Evolutionary conservation across 2,888 invertebrate species (phyloP).

Genomic region (Rugalucina vietnamica): DNA sequence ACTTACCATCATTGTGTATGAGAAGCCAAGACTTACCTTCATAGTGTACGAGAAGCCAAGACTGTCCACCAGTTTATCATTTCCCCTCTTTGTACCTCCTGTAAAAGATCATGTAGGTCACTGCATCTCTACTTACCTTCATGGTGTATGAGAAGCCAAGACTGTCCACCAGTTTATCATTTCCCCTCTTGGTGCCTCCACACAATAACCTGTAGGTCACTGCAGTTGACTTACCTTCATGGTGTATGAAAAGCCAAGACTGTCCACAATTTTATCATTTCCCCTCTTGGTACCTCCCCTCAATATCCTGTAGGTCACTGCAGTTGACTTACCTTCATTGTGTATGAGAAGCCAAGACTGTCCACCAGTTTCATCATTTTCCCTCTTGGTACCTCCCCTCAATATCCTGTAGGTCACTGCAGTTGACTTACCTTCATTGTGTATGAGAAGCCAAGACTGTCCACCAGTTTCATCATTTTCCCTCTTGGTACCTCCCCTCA

Average conservation of each 20-base stretch:
- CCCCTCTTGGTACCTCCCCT: constrained; percentile 58
- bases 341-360: constrained; percentile 61
- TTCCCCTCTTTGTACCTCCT: constrained; percentile 57
- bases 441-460: constrained; percentile 61
- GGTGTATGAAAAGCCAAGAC: constrained; percentile 60
- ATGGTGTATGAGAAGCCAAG: constrained; percentile 59
- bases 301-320: constrained; percentile 57
- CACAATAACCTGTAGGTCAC: constrained; percentile 57
- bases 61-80: constrained; percentile 60
- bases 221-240: constrained; percentile 58
- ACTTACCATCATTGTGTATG: no score
- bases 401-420: constrained; percentile 58
- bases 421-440: constrained; percentile 61
- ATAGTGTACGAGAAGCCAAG: constrained; percentile 60
- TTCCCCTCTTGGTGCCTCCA: constrained; percentile 56
- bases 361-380: constrained; percentile 58
- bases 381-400: constrained; percentile 55
- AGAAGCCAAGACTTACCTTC: constrained; percentile 60
- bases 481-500: constrained; percentile 54
- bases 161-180: constrained; percentile 60
- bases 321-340: constrained; percentile 60
- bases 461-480: constrained; percentile 58
- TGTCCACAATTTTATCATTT: constrained; percentile 58
- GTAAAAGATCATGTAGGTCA: constrained; percentile 57
- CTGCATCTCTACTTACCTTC: constrained; percentile 53